Evolutionary conservation across 2,888 invertebrate species (phyloP), one percentile per base, ranked within the genome.

Genomic region (Caenorhabditis zanzibari): DNA sequence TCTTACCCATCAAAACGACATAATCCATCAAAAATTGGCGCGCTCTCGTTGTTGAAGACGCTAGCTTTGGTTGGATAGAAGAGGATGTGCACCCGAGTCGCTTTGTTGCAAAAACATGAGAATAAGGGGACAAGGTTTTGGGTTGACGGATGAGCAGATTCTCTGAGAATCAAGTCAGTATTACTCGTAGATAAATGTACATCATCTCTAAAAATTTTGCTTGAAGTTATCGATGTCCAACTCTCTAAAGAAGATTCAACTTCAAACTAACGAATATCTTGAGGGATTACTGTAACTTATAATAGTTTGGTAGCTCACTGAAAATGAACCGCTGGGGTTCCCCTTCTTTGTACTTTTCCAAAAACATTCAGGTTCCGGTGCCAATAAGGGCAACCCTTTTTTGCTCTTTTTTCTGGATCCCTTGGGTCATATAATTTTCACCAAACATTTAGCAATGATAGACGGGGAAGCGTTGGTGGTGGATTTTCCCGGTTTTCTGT

Each of bases 1-100:
- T 61, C 66, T 75, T 75, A 81, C 81, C 81, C 81, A 81, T 81
- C 81, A 81, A 81, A 81, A 81, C 74, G 81, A 75, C 81, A 81
- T 81, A 81, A 81, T 81, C 81, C 81, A 81, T 81, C 81, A 81
- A 80, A 80, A 71, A 79, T 79, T 71, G 71, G 73, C 58, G 28
- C 72, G 32, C 59, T 38, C 49, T 32, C 58, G 54, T 54, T 54
- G 47, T 35, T 58, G 35, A 19, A 28, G 19, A 56, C 32, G 35
- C 38, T 24, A 66, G 64, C 64, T 64, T 54, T 52, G 52, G 24
- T 32, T 28, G 10, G 10, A 41, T 19, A 19, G 38, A 38, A 12
- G 38, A 38, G 38, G 38, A 38, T 38, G 32, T 32, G 38, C 38
- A 38, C 38, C 38, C 38, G 41, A 61, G 59, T 24, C 41, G 58